These are phyloP conservation scores for Diglossa cyanea DNA, from an alignment of 2,797 vertebrate genomes.

Conservation along the genomic window DNA sequence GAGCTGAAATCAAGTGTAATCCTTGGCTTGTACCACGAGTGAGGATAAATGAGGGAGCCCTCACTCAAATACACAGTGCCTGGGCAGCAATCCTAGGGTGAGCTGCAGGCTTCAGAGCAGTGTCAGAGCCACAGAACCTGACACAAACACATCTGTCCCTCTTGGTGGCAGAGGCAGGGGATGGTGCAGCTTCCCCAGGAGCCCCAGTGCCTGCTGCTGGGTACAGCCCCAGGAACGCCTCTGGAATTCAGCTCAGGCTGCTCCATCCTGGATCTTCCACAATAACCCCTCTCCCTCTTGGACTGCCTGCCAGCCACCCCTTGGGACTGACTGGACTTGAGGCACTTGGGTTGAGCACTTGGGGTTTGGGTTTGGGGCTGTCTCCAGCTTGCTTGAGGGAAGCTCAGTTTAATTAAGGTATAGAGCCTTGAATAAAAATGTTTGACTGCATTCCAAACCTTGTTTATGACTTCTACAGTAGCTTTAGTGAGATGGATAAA, in stretches of 20 bases:
- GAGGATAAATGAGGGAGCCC: neutral
- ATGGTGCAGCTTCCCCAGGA: neutral
- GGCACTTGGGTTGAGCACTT: neutral
- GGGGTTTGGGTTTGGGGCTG: neutral
- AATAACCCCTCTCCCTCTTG: neutral
- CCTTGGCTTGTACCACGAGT: neutral
- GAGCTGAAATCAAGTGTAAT: neutral
- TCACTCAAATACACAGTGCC: neutral
- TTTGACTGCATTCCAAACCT: neutral
- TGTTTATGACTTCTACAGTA: neutral
- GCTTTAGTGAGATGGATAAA: neutral
- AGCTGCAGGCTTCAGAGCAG: neutral
- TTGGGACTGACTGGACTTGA: neutral
- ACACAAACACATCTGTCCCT: neutral
- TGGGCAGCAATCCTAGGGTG: neutral
- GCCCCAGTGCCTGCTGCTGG: neutral
- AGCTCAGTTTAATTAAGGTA: neutral
- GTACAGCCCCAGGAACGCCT: accelerated
- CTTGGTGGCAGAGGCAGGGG: neutral
- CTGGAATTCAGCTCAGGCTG: accelerated
- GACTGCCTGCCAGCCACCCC: accelerated
- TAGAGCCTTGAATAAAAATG: neutral
- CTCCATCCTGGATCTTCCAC: neutral
- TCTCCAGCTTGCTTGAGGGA: neutral
- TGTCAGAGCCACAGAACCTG: neutral